Percentiles rank a stretch among this genome's conserved stretches.
phyloP scores from a whole-genome alignment of 2,113 vertebrate genomes.

The Dunckerocampus dactyliophorus region DNA sequence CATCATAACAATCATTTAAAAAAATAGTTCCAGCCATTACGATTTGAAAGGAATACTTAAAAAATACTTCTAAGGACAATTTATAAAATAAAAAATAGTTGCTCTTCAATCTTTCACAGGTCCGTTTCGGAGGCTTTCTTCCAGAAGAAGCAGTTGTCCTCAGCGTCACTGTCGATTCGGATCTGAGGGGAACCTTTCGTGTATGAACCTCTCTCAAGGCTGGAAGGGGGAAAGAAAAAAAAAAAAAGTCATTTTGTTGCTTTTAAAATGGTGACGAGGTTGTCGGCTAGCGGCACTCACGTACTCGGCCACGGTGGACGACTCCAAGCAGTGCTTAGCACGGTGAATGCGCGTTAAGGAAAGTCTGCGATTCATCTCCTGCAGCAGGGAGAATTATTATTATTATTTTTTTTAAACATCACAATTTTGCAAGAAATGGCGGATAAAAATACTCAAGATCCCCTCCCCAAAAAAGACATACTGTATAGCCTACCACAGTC shows the following conservation, averaged over 20 bases:
- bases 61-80: conserved; percentile 16
- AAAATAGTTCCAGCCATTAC: conserved; percentile 21
- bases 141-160: conserved; percentile 77
- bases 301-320: conserved; percentile 81
- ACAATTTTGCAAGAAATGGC: neutral
- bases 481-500: too few relatives aligned
- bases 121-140: conserved; percentile 81
- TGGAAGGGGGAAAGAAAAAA: conserved; percentile 37
- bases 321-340: conserved; percentile 85
- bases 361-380: conserved; percentile 82
- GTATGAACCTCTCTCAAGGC: conserved; percentile 78
- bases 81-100: neutral
- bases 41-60: conserved; percentile 29
- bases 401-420: too few relatives aligned
- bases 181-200: conserved; percentile 82
- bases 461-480: too few relatives aligned
- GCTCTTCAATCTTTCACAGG: conserved; percentile 67
- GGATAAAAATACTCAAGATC: neutral
- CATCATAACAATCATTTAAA: neutral
- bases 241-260: neutral
- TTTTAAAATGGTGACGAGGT: neutral
- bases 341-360: conserved; percentile 84
- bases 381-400: conserved; percentile 1
- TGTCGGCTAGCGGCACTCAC: conserved; percentile 23
- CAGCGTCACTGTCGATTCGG: conserved; percentile 77